Evolutionary conservation across 2,888 invertebrate species (phyloP).

Genomic region (Drosophila histrio): DNA sequence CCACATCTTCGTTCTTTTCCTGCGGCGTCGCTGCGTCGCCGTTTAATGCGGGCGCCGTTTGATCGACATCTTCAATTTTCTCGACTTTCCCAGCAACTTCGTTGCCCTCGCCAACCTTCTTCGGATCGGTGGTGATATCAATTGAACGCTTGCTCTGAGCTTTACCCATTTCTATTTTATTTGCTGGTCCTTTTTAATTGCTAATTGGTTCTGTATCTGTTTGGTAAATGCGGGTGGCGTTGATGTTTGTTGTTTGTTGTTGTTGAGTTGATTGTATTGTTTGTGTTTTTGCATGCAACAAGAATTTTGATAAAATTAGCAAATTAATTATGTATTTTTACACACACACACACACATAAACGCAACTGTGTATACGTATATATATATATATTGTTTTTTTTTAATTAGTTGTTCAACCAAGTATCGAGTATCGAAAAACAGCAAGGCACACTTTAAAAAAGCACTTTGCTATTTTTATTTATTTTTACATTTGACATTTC

Average conservation of each 20-base stretch:
- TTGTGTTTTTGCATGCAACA: conserved; percentile 19
- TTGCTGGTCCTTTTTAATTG: conserved; percentile 82
- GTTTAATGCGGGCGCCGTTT: conserved; percentile 85
- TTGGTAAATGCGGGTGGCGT: background rate
- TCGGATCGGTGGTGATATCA: conserved; percentile 90
- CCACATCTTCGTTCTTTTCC: conserved; percentile 86
- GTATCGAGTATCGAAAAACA: conserved; percentile 37
- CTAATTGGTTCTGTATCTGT: conserved; percentile 58
- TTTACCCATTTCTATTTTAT: conserved; percentile 89
- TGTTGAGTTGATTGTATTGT: too few relatives aligned
- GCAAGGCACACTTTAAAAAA: conserved; percentile 39
- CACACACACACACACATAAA: background rate
- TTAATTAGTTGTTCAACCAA: conserved; percentile 3
- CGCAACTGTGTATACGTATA: conserved; percentile 3
- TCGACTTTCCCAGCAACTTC: conserved; percentile 90
- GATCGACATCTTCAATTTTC: conserved; percentile 90
- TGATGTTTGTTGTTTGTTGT: background rate
- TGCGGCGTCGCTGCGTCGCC: conserved; percentile 88
- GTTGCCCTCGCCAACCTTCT: conserved; percentile 85
- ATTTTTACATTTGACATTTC: conserved; percentile 71
- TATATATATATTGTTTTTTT: conserved; percentile 9
- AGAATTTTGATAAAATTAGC: conserved; percentile 34
- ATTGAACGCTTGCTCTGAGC: conserved; percentile 94
- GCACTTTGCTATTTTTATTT: conserved; percentile 22
- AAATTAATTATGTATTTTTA: conserved; percentile 20